A percentile compares a stretch with the other conserved stretches of the same genome.
Conservation (phyloP, 1,140 invertebrate genomes). For the Drosophila nasuta region DNA sequence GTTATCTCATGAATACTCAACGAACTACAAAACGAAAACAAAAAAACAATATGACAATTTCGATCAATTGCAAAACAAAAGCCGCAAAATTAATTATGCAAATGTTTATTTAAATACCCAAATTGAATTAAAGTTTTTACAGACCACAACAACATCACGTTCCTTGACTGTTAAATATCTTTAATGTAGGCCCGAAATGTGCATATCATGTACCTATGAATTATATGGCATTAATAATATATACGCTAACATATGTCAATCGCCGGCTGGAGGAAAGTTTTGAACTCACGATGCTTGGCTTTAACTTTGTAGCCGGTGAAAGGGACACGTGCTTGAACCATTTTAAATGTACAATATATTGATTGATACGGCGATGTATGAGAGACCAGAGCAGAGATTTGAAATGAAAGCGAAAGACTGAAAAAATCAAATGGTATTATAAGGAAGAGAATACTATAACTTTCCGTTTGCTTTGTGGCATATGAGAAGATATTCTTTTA, state of each 20-base stretch:
- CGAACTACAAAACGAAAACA: conserved; percentile 5
- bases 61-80: conserved; percentile 52
- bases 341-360: not conserved
- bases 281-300: not conserved
- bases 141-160: conserved; percentile 4
- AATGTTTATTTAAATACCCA: conserved; percentile 44
- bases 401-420: not conserved
- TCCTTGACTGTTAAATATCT: not conserved
- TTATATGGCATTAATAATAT: not conserved
- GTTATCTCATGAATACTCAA: conserved; percentile 70
- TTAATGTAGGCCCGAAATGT: conserved; percentile 1
- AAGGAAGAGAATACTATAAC: too few relatives aligned
- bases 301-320: conserved; percentile 1
- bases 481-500: too few relatives aligned
- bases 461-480: too few relatives aligned
- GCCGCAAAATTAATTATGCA: conserved; percentile 62
- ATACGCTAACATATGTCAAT: not conserved
- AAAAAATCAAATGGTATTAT: not conserved
- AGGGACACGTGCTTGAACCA: conserved; percentile 9
- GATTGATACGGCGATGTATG: too few relatives aligned
- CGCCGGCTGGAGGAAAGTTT: conserved; percentile 12
- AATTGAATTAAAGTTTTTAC: conserved; percentile 12
- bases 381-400: not conserved
- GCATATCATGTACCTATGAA: conserved; percentile 1
- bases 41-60: conserved; percentile 52